Evolutionary conservation across 2,888 invertebrate species (phyloP).

Genomic region (Leptopilina myrica): DNA sequence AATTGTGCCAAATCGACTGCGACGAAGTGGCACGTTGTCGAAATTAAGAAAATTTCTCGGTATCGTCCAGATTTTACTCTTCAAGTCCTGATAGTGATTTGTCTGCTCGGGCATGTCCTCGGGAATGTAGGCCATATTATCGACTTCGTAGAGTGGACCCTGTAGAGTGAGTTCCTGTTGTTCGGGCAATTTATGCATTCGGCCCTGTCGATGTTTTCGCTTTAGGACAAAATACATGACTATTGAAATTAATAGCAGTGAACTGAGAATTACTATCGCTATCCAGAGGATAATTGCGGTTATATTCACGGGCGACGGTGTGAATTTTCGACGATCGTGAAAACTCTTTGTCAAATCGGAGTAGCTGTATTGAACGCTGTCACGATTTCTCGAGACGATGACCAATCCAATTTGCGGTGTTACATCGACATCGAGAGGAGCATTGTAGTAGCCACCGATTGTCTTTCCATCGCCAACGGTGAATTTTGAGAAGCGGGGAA

Average conservation of each 20-base stretch:
- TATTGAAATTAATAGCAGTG: conserved; percentile 82
- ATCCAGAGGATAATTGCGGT: conserved; percentile 78
- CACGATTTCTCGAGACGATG: conserved; percentile 78
- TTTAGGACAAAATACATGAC: conserved; percentile 82
- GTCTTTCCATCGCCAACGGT: conserved; percentile 86
- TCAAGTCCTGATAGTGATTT: conserved; percentile 86
- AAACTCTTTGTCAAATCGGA: conserved; percentile 65
- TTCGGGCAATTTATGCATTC: conserved; percentile 79
- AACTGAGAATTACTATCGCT: conserved; percentile 84
- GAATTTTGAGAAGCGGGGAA: conserved; percentile 79
- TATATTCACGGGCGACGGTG: conserved; percentile 47
- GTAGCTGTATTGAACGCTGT: conserved; percentile 66
- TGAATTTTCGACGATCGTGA: conserved; percentile 4
- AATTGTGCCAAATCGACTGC: conserved; percentile 88
- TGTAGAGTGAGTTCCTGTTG: conserved; percentile 86
- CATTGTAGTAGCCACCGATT: conserved; percentile 88
- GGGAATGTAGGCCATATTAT: conserved; percentile 87
- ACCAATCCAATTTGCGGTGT: conserved; percentile 67
- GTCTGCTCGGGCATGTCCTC: conserved; percentile 83
- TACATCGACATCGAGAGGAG: conserved; percentile 81
- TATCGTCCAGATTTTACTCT: conserved; percentile 86
- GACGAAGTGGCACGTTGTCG: conserved; percentile 83
- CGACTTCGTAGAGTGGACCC: conserved; percentile 88
- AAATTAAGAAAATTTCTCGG: conserved; percentile 85
- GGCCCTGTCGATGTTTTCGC: conserved; percentile 61